Evolutionary conservation across 2,113 vertebrate genomes (phyloP).

Genomic region (Dendrocopos noguchii): DNA sequence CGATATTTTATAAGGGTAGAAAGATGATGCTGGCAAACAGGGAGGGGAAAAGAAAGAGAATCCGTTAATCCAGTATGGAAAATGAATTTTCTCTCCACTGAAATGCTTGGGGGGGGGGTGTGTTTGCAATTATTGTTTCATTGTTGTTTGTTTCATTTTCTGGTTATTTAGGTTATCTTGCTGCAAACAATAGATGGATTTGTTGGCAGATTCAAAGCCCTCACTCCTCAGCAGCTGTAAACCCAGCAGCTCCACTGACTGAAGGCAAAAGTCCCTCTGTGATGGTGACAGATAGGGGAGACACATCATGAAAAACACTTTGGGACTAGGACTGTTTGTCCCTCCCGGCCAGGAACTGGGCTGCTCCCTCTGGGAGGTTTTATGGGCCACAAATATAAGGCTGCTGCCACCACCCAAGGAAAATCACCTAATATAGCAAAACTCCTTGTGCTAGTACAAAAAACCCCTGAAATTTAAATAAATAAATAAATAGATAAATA

Average conservation of each 20-base stretch:
- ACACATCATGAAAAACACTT: neutral
- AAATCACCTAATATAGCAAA: conserved; percentile 8
- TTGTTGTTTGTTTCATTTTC: neutral
- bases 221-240: neutral
- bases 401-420: neutral
- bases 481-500: too few species aligned
- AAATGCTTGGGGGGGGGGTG: neutral
- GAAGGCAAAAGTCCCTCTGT: neutral
- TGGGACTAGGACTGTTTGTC: neutral
- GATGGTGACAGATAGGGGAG: neutral
- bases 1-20: neutral
- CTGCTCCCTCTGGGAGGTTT: conserved; percentile 1
- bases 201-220: neutral
- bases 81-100: neutral
- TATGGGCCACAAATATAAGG: neutral
- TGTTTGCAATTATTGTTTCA: neutral
- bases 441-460: neutral
- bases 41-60: neutral
- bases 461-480: neutral
- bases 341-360: neutral
- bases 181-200: neutral
- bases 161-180: neutral
- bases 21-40: neutral
- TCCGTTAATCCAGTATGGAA: neutral
- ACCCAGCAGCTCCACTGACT: fast-evolving